These are phyloP conservation scores for human DNA, from an alignment of 2,113 vertebrate genomes.

Conservation along the genomic window GRCh38 chr2:141412001-141412500, in stretches of 20 bases:
- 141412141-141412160: not conserved
- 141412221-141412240: slow-evolving; percentile 40
- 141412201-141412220: slow-evolving; percentile 34
- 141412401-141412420: slow-evolving; percentile 16
- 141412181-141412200: not conserved
- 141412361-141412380: not conserved
- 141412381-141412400: slow-evolving; percentile 41
- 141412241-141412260: slow-evolving; percentile 38
- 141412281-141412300: slow-evolving; percentile 63
- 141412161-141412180: slow-evolving; percentile 31
- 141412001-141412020: not conserved
- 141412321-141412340: slow-evolving; percentile 57
- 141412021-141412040: not conserved
- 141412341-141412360: slow-evolving; percentile 12
- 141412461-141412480: not conserved
- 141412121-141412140: slow-evolving; percentile 29
- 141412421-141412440: not conserved
- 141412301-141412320: slow-evolving; percentile 27
- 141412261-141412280: slow-evolving; percentile 53
- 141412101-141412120: not conserved
- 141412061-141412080: not conserved
- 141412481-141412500: not conserved
- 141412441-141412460: not conserved
- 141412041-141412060: slow-evolving; percentile 34
- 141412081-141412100: slow-evolving; percentile 54